These are phyloP conservation scores for Drosophila aldrichi DNA, from an alignment of 2,888 invertebrate species.

Conservation along the genomic window DNA sequence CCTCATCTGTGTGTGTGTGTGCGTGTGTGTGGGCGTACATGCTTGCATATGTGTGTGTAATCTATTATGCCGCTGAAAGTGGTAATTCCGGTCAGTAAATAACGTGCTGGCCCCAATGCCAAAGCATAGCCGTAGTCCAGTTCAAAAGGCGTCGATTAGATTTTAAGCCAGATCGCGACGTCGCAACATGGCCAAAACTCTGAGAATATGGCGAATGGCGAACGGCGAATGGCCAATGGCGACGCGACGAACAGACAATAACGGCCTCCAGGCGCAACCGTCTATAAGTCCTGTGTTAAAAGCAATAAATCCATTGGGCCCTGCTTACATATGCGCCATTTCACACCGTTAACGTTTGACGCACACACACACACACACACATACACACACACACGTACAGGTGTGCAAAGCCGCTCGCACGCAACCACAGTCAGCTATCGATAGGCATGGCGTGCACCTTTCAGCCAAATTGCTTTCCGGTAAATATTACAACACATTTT, in stretches of 20 bases:
- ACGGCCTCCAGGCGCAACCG: slow-evolving; percentile 63
- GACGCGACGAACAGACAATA: slow-evolving; percentile 45
- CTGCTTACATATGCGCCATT: slow-evolving; percentile 81
- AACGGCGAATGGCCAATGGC: background rate
- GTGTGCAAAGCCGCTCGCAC: slow-evolving; percentile 14
- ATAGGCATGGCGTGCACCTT: slow-evolving; percentile 65
- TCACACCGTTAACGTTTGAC: slow-evolving; percentile 76
- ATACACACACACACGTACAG: background rate
- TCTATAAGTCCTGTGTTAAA: slow-evolving; percentile 80
- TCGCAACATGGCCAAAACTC: slow-evolving; percentile 49
- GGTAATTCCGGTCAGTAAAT: slow-evolving; percentile 81
- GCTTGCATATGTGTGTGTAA: slow-evolving; percentile 58
- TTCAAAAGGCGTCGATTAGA: slow-evolving; percentile 67
- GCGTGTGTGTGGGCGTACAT: slow-evolving; percentile 19
- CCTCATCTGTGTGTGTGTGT: slow-evolving; percentile 11
- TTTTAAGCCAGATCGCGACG: slow-evolving; percentile 63
- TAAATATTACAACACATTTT: slow-evolving; percentile 42
- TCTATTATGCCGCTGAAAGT: slow-evolving; percentile 81
- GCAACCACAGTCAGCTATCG: slow-evolving; percentile 59
- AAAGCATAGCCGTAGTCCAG: slow-evolving; percentile 17
- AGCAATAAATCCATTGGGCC: slow-evolving; percentile 73
- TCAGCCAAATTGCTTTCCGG: slow-evolving; percentile 73
- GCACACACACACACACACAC: slow-evolving; percentile 12
- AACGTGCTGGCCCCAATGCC: slow-evolving; percentile 65
- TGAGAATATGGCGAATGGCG: slow-evolving; percentile 25